A percentile compares a stretch with the other conserved stretches of the same genome.
Evolutionary conservation across 1,140 invertebrate species (phyloP).

Genomic region (Sesamia nonagrioides): DNA sequence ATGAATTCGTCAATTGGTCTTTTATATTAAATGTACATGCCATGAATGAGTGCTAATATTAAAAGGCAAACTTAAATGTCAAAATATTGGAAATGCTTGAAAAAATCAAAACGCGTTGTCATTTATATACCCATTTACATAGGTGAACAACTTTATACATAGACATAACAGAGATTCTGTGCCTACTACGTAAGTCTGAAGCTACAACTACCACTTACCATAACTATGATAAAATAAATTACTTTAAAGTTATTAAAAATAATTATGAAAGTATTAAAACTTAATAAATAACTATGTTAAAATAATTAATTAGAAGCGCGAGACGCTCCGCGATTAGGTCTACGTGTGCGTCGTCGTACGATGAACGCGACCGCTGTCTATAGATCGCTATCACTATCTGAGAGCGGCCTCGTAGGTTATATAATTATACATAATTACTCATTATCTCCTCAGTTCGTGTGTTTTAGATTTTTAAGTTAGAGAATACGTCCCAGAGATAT

Average conservation of each 20-base stretch:
- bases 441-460: constrained; percentile 67
- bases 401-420: constrained; percentile 71
- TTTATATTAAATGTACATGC: background rate
- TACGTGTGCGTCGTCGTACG: constrained; percentile 35
- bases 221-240: background rate
- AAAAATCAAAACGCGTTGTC: too few species aligned
- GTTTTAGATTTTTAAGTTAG: too few species aligned
- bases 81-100: constrained; percentile 15
- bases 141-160: background rate
- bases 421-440: constrained; percentile 77
- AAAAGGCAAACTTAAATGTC: constrained; percentile 20
- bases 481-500: constrained; percentile 43
- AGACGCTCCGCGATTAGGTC: background rate
- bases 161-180: too few species aligned
- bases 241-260: background rate
- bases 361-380: constrained; percentile 64
- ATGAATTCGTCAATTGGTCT: background rate
- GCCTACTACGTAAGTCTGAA: background rate
- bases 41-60: constrained; percentile 11
- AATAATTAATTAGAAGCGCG: background rate
- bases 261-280: constrained; percentile 9
- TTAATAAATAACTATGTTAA: background rate
- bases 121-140: constrained; percentile 6
- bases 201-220: background rate
- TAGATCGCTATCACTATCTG: constrained; percentile 70